Evolutionary conservation across 2,113 vertebrate species (phyloP), one percentile per base, ranked within the genome.

Genomic region (Stigmatopora nigra): DNA sequence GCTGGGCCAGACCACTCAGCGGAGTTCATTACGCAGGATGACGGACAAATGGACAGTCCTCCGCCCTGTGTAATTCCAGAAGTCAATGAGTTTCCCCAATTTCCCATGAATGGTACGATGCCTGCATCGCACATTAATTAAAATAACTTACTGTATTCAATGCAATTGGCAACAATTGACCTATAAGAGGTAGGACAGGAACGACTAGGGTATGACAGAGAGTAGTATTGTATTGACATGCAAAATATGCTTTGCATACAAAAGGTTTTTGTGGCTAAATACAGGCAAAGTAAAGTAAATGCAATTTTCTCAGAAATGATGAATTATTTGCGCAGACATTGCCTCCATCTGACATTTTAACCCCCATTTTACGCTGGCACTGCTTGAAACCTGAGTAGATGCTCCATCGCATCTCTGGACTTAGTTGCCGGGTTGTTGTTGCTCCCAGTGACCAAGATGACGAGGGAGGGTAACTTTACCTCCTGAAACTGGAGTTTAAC

Each of bases 341-440:
- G 9, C 38, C 9, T 41, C 38, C 38, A 41, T 41, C 9, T 41
- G 38, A 41, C 9, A 41, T 41, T 41, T 8, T 41, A 41, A 41
- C 38, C 38, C 38, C 38, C 38, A 41, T 7, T 41, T 41, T 41
- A 36, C 75, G 70, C 72, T 77, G 81, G 51, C 61, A 74, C 75
- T 77, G 3, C 84, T 86, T 87, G 85, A 83, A 88, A 84, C 78
- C 79, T 7, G 36, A 72, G 75, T 60, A 46, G 84, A 87, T 90
- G 88, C 88, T 83, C 85, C 73, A 76, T 80, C 78, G 71, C 11
- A 88, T 83, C 82, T 85, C 69, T 79, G 35, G 5, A 73, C 77
- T 84, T 75, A 84, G 91, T 94, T 93, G 91, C 92, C 91, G 90
- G 91, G 92, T 90, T 92, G 90, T 93, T 90, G 90, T 92, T 93